Evolutionary conservation across 2,113 vertebrate species (phyloP).

Genomic region (Proteles cristata): DNA sequence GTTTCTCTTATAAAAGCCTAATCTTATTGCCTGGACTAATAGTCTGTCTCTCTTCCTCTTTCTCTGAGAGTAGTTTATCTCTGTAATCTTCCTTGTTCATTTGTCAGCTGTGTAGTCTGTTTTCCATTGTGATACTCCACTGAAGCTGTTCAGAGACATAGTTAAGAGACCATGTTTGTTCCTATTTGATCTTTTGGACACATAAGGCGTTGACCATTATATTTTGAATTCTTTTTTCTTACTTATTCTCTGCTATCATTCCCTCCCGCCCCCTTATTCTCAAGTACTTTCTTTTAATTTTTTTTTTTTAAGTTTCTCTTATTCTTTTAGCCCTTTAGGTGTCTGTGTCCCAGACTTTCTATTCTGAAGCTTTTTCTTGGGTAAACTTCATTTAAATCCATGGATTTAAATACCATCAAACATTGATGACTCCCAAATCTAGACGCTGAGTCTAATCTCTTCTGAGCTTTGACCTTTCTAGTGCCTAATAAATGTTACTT

Average conservation of each 20-base stretch:
- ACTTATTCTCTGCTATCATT: neutral
- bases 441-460: neutral
- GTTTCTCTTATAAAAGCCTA: slow-evolving; percentile 33
- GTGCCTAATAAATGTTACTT: neutral
- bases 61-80: neutral
- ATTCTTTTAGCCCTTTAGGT: neutral
- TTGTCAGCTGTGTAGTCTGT: neutral
- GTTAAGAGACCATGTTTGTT: neutral
- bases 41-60: neutral
- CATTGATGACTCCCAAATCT: neutral
- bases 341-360: neutral
- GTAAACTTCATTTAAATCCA: slow-evolving; percentile 25
- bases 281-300: neutral
- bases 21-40: neutral
- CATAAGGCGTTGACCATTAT: neutral
- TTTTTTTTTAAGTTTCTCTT: slow-evolving; percentile 18
- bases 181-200: neutral
- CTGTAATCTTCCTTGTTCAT: neutral
- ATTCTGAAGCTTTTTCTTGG: neutral
- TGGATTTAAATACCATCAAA: slow-evolving; percentile 2
- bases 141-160: slow-evolving; percentile 8
- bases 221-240: neutral
- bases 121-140: neutral
- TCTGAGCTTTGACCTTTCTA: neutral
- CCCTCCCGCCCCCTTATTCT: neutral